phyloP scores from a whole-genome alignment of 1,140 invertebrate species.

The Cotesia typhae region DNA sequence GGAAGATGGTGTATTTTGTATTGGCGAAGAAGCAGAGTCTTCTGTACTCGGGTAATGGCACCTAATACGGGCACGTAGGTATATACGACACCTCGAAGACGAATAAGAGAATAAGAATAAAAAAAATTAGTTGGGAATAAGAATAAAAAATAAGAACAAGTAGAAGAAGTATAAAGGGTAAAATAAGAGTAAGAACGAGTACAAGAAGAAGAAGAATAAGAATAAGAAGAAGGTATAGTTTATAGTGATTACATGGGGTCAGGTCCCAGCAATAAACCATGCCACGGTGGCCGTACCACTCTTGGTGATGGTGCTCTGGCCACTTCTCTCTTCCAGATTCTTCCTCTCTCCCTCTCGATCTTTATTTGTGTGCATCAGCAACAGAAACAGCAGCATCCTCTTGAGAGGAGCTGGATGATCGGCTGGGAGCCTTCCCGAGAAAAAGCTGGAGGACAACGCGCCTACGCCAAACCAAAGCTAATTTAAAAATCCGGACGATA shows the following conservation, averaged over 20 bases:
- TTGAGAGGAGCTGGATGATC: constrained; percentile 29
- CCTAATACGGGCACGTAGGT: constrained; percentile 60
- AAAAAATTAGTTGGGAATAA: neutral
- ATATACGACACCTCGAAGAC: constrained; percentile 32
- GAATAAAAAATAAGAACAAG: neutral
- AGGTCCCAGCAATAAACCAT: constrained; percentile 65
- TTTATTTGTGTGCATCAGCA: constrained; percentile 31
- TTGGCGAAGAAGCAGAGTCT: constrained; percentile 45
- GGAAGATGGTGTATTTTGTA: constrained; percentile 21
- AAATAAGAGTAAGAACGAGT: constrained; percentile 30
- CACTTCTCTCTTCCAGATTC: constrained; percentile 22
- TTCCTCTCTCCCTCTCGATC: constrained; percentile 35
- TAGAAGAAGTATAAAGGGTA: constrained; percentile 1
- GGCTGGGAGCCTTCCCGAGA: constrained; percentile 25
- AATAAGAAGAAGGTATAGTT: constrained; percentile 60
- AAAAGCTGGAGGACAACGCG: constrained; percentile 46
- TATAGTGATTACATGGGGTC: constrained; percentile 67
- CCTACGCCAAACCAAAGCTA: constrained; percentile 61
- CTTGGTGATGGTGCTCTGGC: constrained; percentile 40
- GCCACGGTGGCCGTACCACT: constrained; percentile 52
- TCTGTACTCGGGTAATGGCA: constrained; percentile 56
- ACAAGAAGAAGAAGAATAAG: no score
- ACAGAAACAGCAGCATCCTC: constrained; percentile 16
- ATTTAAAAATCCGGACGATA: constrained; percentile 57
- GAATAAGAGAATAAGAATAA: constrained; percentile 9